Percentiles rank a stretch among this genome's conserved stretches.
Conservation (phyloP, 2,888 invertebrate genomes). For the Polyommatus iphigenia region DNA sequence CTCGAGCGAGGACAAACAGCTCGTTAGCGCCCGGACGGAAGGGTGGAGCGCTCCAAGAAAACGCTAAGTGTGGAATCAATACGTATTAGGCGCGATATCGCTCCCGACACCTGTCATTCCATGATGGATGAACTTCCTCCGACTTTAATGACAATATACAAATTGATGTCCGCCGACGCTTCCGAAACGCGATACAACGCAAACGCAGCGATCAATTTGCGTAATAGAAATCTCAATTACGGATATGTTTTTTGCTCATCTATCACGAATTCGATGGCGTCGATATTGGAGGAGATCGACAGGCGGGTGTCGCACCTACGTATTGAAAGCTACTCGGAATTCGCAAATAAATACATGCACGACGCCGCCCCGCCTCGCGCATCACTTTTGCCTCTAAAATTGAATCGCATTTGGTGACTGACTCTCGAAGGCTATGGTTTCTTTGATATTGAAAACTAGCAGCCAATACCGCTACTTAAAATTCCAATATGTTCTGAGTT, state of each 20-base stretch:
- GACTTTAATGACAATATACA: constrained; percentile 80
- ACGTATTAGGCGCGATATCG: constrained; percentile 80
- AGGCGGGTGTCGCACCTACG: constrained; percentile 72
- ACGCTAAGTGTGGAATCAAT: constrained; percentile 80
- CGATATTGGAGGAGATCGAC: constrained; percentile 77
- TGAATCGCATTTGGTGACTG: constrained; percentile 70
- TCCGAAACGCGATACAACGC: constrained; percentile 76
- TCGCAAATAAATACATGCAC: constrained; percentile 77
- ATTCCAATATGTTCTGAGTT: constrained; percentile 36
- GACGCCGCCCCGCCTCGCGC: constrained; percentile 59
- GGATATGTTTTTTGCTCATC: constrained; percentile 77
- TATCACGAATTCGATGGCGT: constrained; percentile 74
- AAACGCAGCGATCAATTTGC: constrained; percentile 76
- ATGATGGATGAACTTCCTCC: constrained; percentile 79
- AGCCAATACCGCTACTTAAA: constrained; percentile 39
- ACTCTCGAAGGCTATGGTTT: constrained; percentile 56
- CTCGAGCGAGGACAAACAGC: constrained; percentile 76
- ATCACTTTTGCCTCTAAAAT: constrained; percentile 67
- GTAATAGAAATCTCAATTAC: constrained; percentile 80
- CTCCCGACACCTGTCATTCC: constrained; percentile 73
- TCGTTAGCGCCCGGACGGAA: constrained; percentile 75
- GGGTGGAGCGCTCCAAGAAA: constrained; percentile 79
- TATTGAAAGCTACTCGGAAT: constrained; percentile 78
- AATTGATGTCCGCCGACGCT: constrained; percentile 76
- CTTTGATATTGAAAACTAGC: constrained; percentile 50